Percentiles rank a stretch among this genome's conserved stretches.
phyloP scores from a whole-genome alignment of 2,113 vertebrate genomes.

The Campylorhamphus procurvoides region DNA sequence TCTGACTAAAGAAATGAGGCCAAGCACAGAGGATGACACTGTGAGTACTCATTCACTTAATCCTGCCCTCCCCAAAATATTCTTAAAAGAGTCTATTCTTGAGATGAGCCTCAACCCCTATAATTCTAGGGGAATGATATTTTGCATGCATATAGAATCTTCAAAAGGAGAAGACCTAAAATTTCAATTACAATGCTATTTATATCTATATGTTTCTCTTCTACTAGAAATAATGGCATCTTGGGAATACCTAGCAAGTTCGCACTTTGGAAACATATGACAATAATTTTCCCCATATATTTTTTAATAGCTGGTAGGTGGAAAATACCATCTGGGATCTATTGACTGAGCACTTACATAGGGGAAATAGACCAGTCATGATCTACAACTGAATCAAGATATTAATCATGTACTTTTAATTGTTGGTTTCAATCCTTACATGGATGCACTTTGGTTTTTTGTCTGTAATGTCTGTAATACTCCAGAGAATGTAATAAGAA shows the following conservation, averaged over 20 bases:
- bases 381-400: neutral
- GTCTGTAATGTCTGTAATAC: neutral
- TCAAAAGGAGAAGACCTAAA: neutral
- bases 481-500: neutral
- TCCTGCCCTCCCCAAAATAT: fast-evolving
- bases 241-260: neutral
- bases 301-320: neutral
- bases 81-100: neutral
- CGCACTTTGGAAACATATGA: neutral
- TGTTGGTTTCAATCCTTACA: conserved; percentile 17
- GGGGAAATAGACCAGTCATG: neutral
- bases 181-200: neutral
- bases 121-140: neutral
- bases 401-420: conserved; percentile 40
- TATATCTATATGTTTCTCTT: neutral
- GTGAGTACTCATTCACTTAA: neutral
- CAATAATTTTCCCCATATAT: neutral
- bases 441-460: neutral
- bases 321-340: neutral
- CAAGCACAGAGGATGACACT: neutral
- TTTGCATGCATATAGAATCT: neutral
- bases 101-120: neutral
- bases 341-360: neutral
- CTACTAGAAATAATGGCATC: neutral
- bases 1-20: neutral